Conservation (phyloP, 1,140 invertebrate genomes). For the Eufriesea mexicana region DNA sequence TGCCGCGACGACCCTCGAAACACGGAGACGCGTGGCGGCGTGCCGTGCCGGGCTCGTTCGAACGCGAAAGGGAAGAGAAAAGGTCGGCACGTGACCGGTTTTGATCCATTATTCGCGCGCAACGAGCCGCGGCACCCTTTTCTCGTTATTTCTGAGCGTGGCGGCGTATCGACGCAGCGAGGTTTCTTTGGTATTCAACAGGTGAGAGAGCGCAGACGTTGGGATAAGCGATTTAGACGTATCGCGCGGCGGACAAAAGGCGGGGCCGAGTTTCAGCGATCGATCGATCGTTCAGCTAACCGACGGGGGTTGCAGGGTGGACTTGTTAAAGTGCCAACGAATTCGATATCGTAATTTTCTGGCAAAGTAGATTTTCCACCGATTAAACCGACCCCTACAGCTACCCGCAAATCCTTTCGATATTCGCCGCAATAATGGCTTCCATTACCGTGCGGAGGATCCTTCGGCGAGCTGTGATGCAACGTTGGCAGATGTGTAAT, state of each 20-base stretch:
- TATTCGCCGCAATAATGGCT: conserved; percentile 39
- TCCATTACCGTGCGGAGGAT: background rate
- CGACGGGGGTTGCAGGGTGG: background rate
- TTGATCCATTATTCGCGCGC: conserved; percentile 45
- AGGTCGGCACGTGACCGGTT: conserved; percentile 36
- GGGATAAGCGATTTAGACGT: conserved; percentile 57
- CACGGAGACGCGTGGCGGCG: background rate
- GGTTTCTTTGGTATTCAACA: conserved; percentile 57
- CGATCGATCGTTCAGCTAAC: conserved; percentile 18
- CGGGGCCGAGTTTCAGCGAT: conserved; percentile 13
- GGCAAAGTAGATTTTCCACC: conserved; percentile 50
- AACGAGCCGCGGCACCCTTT: conserved; percentile 39
- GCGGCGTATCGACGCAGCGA: conserved; percentile 37
- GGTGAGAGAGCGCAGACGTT: conserved; percentile 47
- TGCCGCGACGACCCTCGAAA: background rate
- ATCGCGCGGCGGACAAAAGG: conserved; percentile 50
- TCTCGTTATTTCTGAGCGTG: conserved; percentile 24
- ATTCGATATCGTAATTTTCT: conserved; percentile 59
- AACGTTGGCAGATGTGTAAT: conserved; percentile 23
- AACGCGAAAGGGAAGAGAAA: background rate
- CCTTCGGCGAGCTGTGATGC: background rate
- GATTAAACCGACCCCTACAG: conserved; percentile 33
- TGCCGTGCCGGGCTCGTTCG: background rate
- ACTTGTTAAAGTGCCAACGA: conserved; percentile 56
- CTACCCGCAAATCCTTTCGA: conserved; percentile 32